Percentiles rank a stretch among this genome's conserved stretches.
Conservation (phyloP, 2,888 invertebrate genomes). For the Carterocephalus palaemon region DNA sequence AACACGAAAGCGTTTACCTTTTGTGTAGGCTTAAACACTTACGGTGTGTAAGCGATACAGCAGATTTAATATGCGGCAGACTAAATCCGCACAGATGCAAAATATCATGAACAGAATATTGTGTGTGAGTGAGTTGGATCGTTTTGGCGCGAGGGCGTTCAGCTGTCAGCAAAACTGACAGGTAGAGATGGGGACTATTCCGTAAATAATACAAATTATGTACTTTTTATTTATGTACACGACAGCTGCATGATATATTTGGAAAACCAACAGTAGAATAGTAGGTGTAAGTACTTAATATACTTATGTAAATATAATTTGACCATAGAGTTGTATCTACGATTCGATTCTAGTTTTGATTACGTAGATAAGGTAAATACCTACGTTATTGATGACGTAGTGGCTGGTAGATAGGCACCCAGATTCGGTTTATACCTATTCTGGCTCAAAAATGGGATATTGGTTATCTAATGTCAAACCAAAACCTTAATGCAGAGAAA, state of each 20-base stretch:
- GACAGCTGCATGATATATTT: slow-evolving; percentile 10
- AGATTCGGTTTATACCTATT: too few species aligned
- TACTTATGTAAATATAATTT: too few species aligned
- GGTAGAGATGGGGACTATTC: slow-evolving; percentile 40
- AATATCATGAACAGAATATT: slow-evolving; percentile 11
- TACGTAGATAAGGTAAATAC: too few species aligned
- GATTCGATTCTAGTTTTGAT: too few species aligned
- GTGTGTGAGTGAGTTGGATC: slow-evolving; percentile 34
- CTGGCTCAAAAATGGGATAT: too few species aligned
- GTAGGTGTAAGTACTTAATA: too few species aligned
- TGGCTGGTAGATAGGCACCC: too few species aligned
- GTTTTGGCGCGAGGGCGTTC: slow-evolving; percentile 42
- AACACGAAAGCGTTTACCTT: slow-evolving; percentile 5
- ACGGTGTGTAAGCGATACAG: slow-evolving; percentile 29
- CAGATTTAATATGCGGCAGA: slow-evolving; percentile 2
- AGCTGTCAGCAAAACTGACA: slow-evolving; percentile 37
- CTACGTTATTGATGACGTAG: too few species aligned
- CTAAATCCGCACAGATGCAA: slow-evolving; percentile 4
- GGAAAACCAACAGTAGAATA: too few species aligned
- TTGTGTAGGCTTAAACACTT: slow-evolving; percentile 2
- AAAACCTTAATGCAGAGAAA: too few species aligned
- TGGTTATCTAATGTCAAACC: too few species aligned
- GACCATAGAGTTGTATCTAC: too few species aligned
- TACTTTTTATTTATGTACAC: slow-evolving; percentile 24
- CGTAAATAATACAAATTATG: slow-evolving; percentile 36